phyloP scores from a whole-genome alignment of 2,888 invertebrate species.

The Mechanitis mazaeus region DNA sequence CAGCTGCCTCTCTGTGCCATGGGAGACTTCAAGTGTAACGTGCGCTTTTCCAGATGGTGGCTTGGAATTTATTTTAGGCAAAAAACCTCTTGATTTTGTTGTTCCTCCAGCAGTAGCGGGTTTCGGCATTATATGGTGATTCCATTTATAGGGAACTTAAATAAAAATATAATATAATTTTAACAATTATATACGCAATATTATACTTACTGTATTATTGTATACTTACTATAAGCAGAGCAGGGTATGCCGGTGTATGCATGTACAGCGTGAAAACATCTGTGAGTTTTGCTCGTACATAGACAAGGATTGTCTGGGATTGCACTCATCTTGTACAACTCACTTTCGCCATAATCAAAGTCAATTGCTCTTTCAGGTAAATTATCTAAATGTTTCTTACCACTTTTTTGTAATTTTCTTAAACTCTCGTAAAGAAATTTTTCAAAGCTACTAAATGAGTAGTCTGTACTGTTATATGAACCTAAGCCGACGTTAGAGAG shows the following conservation, averaged over 20 bases:
- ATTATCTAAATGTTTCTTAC: conserved; percentile 79
- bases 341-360: conserved; percentile 70
- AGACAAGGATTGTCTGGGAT: conserved; percentile 84
- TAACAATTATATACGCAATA: not conserved
- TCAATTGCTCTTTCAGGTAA: conserved; percentile 75
- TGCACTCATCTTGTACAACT: conserved; percentile 79
- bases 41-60: conserved; percentile 66
- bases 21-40: conserved; percentile 87
- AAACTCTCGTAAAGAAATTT: conserved; percentile 92
- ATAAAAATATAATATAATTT: conserved; percentile 4
- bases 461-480: conserved; percentile 80
- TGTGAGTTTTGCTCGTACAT: conserved; percentile 91
- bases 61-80: conserved; percentile 81
- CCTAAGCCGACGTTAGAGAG: conserved; percentile 80
- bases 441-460: conserved; percentile 87
- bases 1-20: conserved; percentile 89
- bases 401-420: conserved; percentile 84
- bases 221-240: conserved; percentile 87
- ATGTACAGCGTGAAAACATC: conserved; percentile 93
- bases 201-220: not conserved
- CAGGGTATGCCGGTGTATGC: conserved; percentile 94
- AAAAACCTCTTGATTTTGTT: conserved; percentile 74
- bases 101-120: conserved; percentile 74
- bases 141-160: conserved; percentile 83
- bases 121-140: conserved; percentile 88